Base-by-base conservation (phyloP, 2,888 invertebrate genomes). In the Melipona bicolor region DNA sequence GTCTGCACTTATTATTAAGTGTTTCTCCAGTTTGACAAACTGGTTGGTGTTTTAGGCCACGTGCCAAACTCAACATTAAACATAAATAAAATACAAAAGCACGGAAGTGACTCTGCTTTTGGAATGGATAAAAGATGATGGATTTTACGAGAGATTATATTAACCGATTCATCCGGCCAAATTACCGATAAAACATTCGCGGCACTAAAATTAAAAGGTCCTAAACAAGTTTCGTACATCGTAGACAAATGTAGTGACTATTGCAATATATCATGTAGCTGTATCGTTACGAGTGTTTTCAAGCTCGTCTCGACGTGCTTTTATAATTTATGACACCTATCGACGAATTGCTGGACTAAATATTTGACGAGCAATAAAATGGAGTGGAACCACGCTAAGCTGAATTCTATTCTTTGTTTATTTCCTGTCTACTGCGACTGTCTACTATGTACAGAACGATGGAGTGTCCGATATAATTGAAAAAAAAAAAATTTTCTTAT, bases 341-440 rank as follows among this genome's bases (percentile, higher is more conserved):
- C 67, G 59, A 24, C 15, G 2, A 4, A 17, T 3, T 24, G 6
- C 61, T 32, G 13, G 43, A 54, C 43, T 43, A 27, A 52, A 74
- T n/a, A 43, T n/a, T 54, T n/a, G 68, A 68, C 61, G 52, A 36
- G n/a, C 36, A 74, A 64, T 68, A 74, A 74, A 69, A 74, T 32
- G 2, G 4, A 32, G 27, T 19, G 27, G 61, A 43, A 61, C 9
- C n/a, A 59, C 59, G 3, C 24, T 24, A 68, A 74, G 49, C 17
- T 36, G 43, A 11, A 54, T 62, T 74, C 1, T 65, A 71, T 67
- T 32, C 19, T 65, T 56, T 50, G 19, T 24, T 27, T 59, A 43
- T 65, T 27, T 43, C 70, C 24, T 27, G 49, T 17, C 36, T 77
- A 27, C n/a, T 49, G 13, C 17, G 49, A 17, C n/a, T n/a, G n/a